phyloP scores from a whole-genome alignment of 2,888 invertebrate species.

The Drosophila nigricruria region DNA sequence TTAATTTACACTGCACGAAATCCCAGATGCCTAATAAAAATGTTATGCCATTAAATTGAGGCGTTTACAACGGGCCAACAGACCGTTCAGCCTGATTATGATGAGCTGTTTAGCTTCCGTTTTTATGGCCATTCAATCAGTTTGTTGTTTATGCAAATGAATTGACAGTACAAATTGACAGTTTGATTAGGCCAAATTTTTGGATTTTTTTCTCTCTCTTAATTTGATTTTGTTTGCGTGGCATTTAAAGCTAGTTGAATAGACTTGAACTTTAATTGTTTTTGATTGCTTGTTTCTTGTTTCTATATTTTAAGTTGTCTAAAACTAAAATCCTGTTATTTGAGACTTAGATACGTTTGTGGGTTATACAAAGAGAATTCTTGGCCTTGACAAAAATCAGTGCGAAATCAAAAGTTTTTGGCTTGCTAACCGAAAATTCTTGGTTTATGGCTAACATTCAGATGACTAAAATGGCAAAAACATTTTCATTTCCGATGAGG shows the following conservation, averaged over 20 bases:
- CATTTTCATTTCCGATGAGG: not conserved
- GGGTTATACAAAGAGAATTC: not conserved
- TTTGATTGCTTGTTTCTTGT: not conserved
- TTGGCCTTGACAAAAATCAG: not conserved
- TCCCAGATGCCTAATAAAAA: conserved; percentile 68
- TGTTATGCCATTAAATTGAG: conserved; percentile 52
- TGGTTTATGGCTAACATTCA: conserved; percentile 4
- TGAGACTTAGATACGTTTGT: too few relatives aligned
- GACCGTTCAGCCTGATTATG: conserved; percentile 36
- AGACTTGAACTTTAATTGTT: not conserved
- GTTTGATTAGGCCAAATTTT: conserved; percentile 35
- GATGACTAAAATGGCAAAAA: conserved; percentile 15
- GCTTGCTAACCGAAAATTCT: conserved; percentile 9
- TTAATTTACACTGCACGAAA: conserved; percentile 70
- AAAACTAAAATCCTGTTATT: too few relatives aligned
- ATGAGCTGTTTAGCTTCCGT: conserved; percentile 41
- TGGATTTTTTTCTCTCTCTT: not conserved
- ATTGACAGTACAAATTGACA: conserved; percentile 67
- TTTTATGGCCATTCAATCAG: conserved; percentile 65
- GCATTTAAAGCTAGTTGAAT: not conserved
- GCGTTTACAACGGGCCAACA: conserved; percentile 12
- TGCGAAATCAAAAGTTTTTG: conserved; percentile 5
- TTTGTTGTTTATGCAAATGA: conserved; percentile 63
- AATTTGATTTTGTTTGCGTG: not conserved
- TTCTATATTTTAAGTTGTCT: not conserved